Base-by-base conservation (phyloP, 2,113 vertebrate species). In the Tretioscincus oriximinensis region DNA sequence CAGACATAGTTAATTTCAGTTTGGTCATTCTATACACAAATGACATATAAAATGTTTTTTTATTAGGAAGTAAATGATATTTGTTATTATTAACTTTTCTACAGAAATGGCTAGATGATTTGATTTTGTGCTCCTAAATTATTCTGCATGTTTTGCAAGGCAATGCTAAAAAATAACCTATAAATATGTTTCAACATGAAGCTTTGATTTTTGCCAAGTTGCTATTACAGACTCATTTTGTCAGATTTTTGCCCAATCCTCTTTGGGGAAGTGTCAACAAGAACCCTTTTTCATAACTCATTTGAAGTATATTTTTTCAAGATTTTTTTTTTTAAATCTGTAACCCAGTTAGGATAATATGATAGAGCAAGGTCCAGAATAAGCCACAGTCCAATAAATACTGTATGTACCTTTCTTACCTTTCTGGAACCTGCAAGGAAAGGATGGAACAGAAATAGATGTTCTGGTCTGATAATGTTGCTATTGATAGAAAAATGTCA, bases 71-170 rank as follows among this genome's bases (percentile, higher is more conserved):
- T 73, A 83, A 83, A 68, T 61, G 51, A 60, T 74, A 47, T 84
- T 84, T 79, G 47, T 78, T 65, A 63, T 63, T 79, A 78, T 74
- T 68, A 84, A 68, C 22, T 68, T 74, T 41, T n/a, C 74, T 58
- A 20, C n/a, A 68, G 35, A 74, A 79, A 74, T 69, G 12, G 35
- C 71, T 73, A 68, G 51, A 26, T 22, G 49, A 70, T 82, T 63
- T 76, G 65, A 63, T 26, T 84, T 68, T 84, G 71, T 79, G 41
- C 64, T 79, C 65, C 67, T 73, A 79, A 84, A 74, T 78, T 79
- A 67, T 68, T 61, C 65, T 79, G 76, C n/a, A 63, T 73, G n/a
- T 49, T 68, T 74, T 61, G 70, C 63, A 79, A 74, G 77, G 6
- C 70, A 51, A n/a, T 54, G 74, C 78, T 78, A 84, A 78, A 58